Evolutionary conservation across 2,797 vertebrate genomes (phyloP).

Genomic region (Geotria australis): DNA sequence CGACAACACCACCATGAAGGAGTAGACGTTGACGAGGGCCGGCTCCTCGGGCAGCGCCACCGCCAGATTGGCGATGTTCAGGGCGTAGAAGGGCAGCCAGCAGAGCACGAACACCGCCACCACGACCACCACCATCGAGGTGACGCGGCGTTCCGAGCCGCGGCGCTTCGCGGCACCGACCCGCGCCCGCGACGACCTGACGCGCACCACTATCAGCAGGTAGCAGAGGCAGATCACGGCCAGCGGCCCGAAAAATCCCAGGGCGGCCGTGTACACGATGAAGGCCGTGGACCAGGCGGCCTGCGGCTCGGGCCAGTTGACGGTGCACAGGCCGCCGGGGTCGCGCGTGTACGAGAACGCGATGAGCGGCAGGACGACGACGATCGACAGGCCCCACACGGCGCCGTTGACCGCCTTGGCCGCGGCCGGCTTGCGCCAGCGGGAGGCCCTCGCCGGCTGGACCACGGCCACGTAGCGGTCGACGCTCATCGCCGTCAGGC

Average conservation of each 20-base stretch:
- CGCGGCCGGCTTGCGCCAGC: conserved; percentile 53
- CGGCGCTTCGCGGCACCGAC: conserved; percentile 44
- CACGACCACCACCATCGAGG: conserved; percentile 72
- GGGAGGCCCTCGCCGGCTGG: conserved; percentile 51
- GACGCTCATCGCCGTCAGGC: conserved; percentile 74
- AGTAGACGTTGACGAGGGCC: conserved; percentile 47
- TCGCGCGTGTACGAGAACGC: conserved; percentile 64
- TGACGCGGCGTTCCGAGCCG: conserved; percentile 63
- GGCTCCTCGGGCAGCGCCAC: conserved; percentile 61
- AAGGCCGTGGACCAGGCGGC: conserved; percentile 55
- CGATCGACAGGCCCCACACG: conserved; percentile 49
- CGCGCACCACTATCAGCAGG: conserved; percentile 57
- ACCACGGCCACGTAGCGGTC: conserved; percentile 83
- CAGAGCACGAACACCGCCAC: conserved; percentile 72
- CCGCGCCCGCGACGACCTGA: conserved; percentile 40
- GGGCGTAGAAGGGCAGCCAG: conserved; percentile 77
- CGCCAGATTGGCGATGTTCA: conserved; percentile 72
- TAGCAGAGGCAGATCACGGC: conserved; percentile 81
- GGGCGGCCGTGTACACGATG: conserved; percentile 57
- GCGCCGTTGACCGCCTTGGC: conserved; percentile 52
- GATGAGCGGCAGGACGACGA: conserved; percentile 73
- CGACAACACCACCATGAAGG: conserved; percentile 57
- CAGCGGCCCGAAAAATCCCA: conserved; percentile 73
- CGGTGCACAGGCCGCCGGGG: conserved; percentile 61
- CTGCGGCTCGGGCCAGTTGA: conserved; percentile 74